Evolutionary conservation across 2,113 vertebrate species (phyloP).

Genomic region (Nymphicus hollandicus): DNA sequence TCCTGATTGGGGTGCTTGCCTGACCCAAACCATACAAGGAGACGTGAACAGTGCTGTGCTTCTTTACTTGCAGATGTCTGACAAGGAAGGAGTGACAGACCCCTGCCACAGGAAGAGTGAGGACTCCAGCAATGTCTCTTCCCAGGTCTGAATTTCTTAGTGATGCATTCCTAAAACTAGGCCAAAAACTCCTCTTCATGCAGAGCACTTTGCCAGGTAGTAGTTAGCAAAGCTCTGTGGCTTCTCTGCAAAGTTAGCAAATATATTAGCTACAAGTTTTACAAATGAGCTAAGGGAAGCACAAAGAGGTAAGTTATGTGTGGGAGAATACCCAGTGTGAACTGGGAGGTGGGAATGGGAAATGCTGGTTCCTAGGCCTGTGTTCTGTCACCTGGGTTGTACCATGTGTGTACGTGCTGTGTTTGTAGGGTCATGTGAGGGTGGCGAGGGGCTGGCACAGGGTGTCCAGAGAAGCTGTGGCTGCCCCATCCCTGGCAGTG

Average conservation of each 20-base stretch:
- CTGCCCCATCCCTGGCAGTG: neutral
- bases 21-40: rapidly evolving
- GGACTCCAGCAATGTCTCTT: neutral
- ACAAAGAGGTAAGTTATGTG: neutral
- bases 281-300: neutral
- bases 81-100: neutral
- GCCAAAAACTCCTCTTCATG: neutral
- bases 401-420: neutral
- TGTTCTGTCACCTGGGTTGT: neutral
- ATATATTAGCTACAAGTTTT: neutral
- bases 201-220: neutral
- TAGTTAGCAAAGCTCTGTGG: neutral
- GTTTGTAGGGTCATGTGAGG: neutral
- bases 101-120: neutral
- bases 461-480: neutral
- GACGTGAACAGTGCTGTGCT: neutral
- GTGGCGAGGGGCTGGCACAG: neutral
- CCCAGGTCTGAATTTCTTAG: neutral
- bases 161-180: neutral
- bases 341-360: neutral
- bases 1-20: neutral
- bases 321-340: neutral
- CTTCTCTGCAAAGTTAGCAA: neutral
- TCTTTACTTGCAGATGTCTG: neutral
- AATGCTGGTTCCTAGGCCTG: neutral